Percentiles rank a stretch among this genome's conserved stretches.
Evolutionary conservation across 2,888 invertebrate genomes (phyloP).

Genomic region (Pristionchus exspectatus): DNA sequence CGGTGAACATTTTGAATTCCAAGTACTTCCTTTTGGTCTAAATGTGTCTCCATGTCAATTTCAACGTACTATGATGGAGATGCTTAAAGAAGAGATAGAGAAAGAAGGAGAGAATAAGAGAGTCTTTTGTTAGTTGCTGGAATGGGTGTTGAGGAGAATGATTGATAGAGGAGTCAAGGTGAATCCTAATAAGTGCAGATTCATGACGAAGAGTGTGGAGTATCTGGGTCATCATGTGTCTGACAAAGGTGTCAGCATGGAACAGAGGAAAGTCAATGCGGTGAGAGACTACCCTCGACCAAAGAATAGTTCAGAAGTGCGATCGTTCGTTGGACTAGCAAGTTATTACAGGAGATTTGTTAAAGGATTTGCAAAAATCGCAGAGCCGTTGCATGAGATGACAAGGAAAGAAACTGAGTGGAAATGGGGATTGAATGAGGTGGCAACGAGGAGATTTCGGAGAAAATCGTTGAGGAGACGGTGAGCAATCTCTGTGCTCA

Average conservation of each 20-base stretch:
- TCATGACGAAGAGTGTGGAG: too few species aligned
- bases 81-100: constrained; percentile 55
- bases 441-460: background rate
- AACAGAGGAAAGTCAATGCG: constrained; percentile 57
- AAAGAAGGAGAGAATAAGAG: background rate
- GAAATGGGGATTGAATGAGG: too few species aligned
- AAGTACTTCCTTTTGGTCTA: constrained; percentile 71
- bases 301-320: too few species aligned
- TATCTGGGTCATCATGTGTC: constrained; percentile 59
- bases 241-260: constrained; percentile 49
- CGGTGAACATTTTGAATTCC: constrained; percentile 70
- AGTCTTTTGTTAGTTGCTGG: constrained; percentile 59
- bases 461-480: background rate
- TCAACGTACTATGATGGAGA: too few species aligned
- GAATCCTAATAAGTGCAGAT: constrained; percentile 54
- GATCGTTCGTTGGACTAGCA: too few species aligned
- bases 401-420: too few species aligned
- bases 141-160: constrained; percentile 36
- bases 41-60: constrained; percentile 70
- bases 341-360: too few species aligned
- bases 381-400: too few species aligned
- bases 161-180: constrained; percentile 31
- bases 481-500: background rate
- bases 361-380: too few species aligned
- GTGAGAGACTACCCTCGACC: too few species aligned